Evolutionary conservation across 2,113 vertebrate genomes (phyloP).

Genomic region (Bostrychus sinensis): DNA sequence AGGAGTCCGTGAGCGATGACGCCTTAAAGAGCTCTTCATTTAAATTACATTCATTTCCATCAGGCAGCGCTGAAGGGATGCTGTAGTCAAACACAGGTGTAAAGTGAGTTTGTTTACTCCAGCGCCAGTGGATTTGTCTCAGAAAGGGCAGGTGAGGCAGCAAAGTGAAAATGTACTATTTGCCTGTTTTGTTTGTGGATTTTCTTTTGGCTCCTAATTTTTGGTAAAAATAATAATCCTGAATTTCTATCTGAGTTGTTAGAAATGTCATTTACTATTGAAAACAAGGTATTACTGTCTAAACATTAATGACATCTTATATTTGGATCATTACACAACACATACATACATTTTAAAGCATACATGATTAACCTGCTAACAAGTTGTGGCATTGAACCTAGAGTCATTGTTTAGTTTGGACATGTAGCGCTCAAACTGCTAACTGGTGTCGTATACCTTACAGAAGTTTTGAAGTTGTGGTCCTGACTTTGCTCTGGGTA

Average conservation of each 20-base stretch:
- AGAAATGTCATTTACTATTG: neutral
- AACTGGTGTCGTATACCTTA: too few species aligned
- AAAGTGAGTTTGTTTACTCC: conserved; percentile 5
- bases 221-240: neutral
- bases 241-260: neutral
- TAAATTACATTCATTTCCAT: conserved; percentile 45
- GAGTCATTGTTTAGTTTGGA: too few species aligned
- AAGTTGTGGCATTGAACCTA: too few species aligned
- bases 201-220: conserved; percentile 12
- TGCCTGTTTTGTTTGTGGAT: conserved; percentile 16
- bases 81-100: conserved; percentile 35
- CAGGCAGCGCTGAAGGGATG: conserved; percentile 47
- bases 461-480: neutral
- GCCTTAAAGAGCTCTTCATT: conserved; percentile 57
- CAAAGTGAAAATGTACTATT: conserved; percentile 35
- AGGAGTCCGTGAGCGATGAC: conserved; percentile 44
- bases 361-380: too few species aligned
- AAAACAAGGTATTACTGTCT: neutral
- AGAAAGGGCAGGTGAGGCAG: conserved; percentile 14
- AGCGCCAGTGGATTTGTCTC: neutral
- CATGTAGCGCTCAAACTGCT: too few species aligned
- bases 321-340: too few species aligned
- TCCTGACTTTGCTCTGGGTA: neutral
- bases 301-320: too few species aligned
- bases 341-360: too few species aligned